Evolutionary conservation across 2,113 vertebrate genomes (phyloP).

Genomic region (Centrocercus urophasianus): DNA sequence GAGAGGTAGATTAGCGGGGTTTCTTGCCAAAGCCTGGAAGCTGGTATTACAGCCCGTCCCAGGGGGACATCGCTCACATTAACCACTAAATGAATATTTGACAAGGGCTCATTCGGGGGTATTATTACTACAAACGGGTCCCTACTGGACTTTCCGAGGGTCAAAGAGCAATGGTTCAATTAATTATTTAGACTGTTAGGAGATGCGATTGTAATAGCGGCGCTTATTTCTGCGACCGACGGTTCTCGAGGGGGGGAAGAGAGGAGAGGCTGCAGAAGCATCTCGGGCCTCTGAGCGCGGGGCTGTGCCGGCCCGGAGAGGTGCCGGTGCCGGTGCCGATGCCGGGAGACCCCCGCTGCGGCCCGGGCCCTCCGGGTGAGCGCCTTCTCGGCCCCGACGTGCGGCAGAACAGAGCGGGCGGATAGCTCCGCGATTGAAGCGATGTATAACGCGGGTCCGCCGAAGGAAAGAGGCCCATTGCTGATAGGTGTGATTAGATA

Average conservation of each 20-base stretch:
- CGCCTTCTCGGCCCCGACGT: not conserved
- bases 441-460: not conserved
- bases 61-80: slow-evolving; percentile 92
- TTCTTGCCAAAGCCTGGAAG: slow-evolving; percentile 88
- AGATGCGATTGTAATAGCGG: slow-evolving; percentile 89
- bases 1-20: slow-evolving; percentile 89
- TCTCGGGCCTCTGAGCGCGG: too few species aligned
- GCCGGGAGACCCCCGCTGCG: not conserved
- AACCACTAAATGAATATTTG: slow-evolving; percentile 99
- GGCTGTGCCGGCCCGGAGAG: too few species aligned
- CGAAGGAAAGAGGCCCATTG: slow-evolving; percentile 39
- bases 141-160: slow-evolving; percentile 91
- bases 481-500: slow-evolving; percentile 66
- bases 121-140: slow-evolving; percentile 93
- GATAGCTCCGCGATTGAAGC: slow-evolving; percentile 1
- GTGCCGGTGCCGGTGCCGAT: too few species aligned
- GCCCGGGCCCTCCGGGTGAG: not conserved
- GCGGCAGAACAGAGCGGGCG: not conserved
- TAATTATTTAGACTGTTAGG: slow-evolving; percentile 96
- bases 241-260: slow-evolving; percentile 78
- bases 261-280: slow-evolving; percentile 28
- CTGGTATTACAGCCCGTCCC: slow-evolving; percentile 88
- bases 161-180: slow-evolving; percentile 92
- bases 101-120: slow-evolving; percentile 93
- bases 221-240: slow-evolving; percentile 78